A percentile compares a stretch with the other conserved stretches of the same genome.
Conservation (phyloP, 2,113 vertebrate species). For the Cettia cetti region DNA sequence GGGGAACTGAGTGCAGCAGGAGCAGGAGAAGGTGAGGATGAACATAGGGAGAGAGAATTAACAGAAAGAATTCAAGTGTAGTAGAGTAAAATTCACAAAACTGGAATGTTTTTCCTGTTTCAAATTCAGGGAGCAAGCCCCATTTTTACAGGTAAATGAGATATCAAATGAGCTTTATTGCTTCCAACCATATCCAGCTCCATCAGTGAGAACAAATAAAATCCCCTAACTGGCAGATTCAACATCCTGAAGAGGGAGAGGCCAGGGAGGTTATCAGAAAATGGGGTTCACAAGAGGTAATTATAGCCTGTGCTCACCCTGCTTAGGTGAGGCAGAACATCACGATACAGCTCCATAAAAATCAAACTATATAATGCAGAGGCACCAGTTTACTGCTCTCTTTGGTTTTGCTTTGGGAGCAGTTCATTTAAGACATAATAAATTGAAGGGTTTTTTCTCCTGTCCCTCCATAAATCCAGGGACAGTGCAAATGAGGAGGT, state of each 20-base stretch:
- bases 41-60: background rate
- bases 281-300: slow-evolving; percentile 46
- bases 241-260: slow-evolving; percentile 9
- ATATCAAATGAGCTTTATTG: slow-evolving; percentile 11
- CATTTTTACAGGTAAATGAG: background rate
- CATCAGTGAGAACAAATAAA: slow-evolving; percentile 25
- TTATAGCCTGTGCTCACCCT: slow-evolving; percentile 17
- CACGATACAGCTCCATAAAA: slow-evolving; percentile 51
- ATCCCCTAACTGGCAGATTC: slow-evolving; percentile 5
- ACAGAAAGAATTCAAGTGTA: background rate
- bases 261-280: slow-evolving; percentile 42
- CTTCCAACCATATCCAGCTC: background rate
- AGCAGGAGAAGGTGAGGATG: background rate
- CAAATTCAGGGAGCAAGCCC: background rate
- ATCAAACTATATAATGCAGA: slow-evolving; percentile 35
- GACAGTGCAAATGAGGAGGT: slow-evolving; percentile 74
- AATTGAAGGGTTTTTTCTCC: slow-evolving; percentile 52
- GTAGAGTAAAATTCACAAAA: background rate
- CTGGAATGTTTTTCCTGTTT: background rate
- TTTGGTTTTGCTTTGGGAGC: slow-evolving; percentile 74
- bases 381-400: slow-evolving; percentile 52
- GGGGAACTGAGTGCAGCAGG: background rate
- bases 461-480: slow-evolving; percentile 69
- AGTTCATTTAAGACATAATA: slow-evolving; percentile 75
- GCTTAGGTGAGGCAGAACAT: slow-evolving; percentile 39